Evolutionary conservation across 2,797 vertebrate species (phyloP), one percentile per base, ranked within the genome.

Genomic region (Anniella stebbinsi): DNA sequence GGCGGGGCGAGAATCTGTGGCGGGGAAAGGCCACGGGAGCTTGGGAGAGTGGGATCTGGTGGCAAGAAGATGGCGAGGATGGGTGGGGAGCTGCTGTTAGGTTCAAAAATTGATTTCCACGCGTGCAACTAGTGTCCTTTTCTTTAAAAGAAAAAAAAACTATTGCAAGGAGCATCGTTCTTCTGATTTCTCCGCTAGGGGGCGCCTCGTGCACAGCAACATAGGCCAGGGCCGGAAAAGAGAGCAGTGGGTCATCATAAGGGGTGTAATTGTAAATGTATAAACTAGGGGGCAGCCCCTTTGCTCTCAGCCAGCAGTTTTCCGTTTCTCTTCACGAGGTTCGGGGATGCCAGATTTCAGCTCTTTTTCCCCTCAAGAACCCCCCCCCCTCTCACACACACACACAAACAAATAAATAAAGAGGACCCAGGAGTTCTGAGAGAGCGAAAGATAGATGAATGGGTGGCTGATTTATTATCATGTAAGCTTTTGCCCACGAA

Each of bases 111-210:
- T 2, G 60, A 11, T 54, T 66, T 76, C n/a, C 80, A 67, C 23
- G 21, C n/a, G n/a, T 21, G 60, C 89, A 87, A 87, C 70, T 82
- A 54, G 80, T 90, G 85, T 82, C 78, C 38, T 36, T 36, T 33
- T 63, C 6, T 23, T 4, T 23, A 23, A 25, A 2, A 23, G 23
- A 63, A 63, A 4, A 63, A 63, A 63, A 4, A 63, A 23, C 66
- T 66, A 15, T 30, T 28, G 60, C 15, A 48, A 2, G n/a, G 33
- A 54, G 66, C 15, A 11, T 9, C 69, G 21, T 13, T 41, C 33
- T 30, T 45, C 51, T 23, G 48, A 1, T 54, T 38, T 13, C 18
- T 1, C 69, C 89, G n/a, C 80, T 25, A 87, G 89, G 63, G 57
- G 80, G 80, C 72, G 70, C 72, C 18, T 67, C 45, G 12, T 1